A percentile compares a stretch with the other conserved stretches of the same genome.
phyloP scores from a whole-genome alignment of 2,888 invertebrate genomes.

The Macaria notata region DNA sequence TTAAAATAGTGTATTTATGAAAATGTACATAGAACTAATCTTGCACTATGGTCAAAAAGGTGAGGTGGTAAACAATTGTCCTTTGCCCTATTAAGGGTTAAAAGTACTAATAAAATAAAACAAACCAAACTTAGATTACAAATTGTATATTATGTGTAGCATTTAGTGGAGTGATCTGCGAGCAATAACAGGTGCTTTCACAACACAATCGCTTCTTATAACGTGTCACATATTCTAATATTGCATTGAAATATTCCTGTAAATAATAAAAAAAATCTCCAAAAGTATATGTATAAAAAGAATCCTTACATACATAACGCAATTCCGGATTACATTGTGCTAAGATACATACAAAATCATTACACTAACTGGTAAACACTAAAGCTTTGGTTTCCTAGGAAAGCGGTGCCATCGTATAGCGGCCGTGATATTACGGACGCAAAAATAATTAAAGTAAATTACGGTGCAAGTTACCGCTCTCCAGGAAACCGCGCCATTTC shows the following conservation, averaged over 20 bases:
- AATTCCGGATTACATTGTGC: slow-evolving; percentile 22
- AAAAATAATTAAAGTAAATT: too few relatives aligned
- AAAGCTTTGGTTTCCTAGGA: too few relatives aligned
- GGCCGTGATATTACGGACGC: too few relatives aligned
- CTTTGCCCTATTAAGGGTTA: too few relatives aligned
- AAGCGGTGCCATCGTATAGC: too few relatives aligned
- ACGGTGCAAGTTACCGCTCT: too few relatives aligned
- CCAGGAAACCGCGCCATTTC: too few relatives aligned
- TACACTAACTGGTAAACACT: slow-evolving; percentile 27
- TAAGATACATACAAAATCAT: slow-evolving; percentile 19
- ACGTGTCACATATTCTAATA: slow-evolving; percentile 23
- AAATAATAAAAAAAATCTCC: slow-evolving; percentile 17
- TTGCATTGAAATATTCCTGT: slow-evolving; percentile 37
- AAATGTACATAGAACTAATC: too few relatives aligned
- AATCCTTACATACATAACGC: slow-evolving; percentile 18
- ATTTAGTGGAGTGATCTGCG: slow-evolving; percentile 47
- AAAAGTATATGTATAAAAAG: slow-evolving; percentile 16
- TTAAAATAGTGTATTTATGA: too few relatives aligned
- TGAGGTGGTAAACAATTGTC: too few relatives aligned
- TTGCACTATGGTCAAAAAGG: too few relatives aligned
- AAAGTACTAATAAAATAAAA: too few relatives aligned
- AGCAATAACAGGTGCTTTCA: slow-evolving; percentile 54
- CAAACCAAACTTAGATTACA: slow-evolving; percentile 4
- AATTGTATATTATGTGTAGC: slow-evolving; percentile 29
- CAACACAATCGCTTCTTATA: slow-evolving; percentile 41